These are phyloP conservation scores for Seira sanloemensis DNA, from an alignment of 2,888 invertebrate genomes.

Conservation along the genomic window DNA sequence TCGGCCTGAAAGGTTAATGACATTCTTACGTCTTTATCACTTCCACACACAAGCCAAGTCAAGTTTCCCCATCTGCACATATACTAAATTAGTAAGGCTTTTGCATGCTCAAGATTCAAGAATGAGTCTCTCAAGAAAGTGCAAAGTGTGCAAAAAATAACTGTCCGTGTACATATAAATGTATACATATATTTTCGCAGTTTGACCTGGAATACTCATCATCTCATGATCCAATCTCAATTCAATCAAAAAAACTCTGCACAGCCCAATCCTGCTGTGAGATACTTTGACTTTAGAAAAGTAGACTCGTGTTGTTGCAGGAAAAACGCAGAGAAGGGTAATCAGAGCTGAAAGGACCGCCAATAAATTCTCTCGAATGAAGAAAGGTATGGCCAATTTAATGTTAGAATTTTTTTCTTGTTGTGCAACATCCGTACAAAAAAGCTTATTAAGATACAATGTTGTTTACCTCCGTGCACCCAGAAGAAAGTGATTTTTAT, in stretches of 20 bases:
- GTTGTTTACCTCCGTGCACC: neutral
- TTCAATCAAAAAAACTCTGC: too few species aligned
- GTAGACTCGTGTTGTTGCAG: neutral
- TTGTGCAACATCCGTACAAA: neutral
- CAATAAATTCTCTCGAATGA: neutral
- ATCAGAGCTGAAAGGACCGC: neutral
- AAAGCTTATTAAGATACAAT: neutral
- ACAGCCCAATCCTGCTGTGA: too few species aligned
- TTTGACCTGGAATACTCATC: neutral
- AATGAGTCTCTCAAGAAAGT: neutral
- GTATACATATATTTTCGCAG: neutral
- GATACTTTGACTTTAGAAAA: neutral
- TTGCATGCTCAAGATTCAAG: too few species aligned
- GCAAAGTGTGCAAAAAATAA: neutral
- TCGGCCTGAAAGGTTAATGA: constrained; percentile 58
- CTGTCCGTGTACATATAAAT: neutral
- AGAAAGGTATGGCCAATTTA: neutral
- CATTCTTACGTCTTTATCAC: constrained; percentile 44
- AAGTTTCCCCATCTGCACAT: too few species aligned
- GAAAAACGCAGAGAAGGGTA: neutral
- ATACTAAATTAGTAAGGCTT: neutral
- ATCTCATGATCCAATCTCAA: neutral
- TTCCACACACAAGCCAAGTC: neutral
- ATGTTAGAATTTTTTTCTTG: neutral
- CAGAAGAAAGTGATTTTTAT: neutral